A percentile compares a stretch with the other conserved stretches of the same genome.
phyloP scores from a whole-genome alignment of 2,888 invertebrate species.

The Protophormia terraenovae region DNA sequence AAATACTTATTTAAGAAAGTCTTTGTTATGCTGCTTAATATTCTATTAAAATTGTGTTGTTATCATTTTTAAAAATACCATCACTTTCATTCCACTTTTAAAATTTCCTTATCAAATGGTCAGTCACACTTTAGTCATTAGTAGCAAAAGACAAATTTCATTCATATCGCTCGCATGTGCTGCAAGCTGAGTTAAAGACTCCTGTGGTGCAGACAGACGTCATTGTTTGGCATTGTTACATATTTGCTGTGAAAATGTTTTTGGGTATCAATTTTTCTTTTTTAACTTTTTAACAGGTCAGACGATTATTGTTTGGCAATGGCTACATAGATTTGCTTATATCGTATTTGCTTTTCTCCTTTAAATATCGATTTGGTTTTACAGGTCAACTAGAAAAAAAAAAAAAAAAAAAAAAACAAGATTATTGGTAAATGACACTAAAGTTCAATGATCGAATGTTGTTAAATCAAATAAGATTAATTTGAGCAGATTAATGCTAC shows the following conservation, averaged over 20 bases:
- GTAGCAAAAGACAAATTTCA: neutral
- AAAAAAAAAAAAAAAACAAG: constrained; percentile 16
- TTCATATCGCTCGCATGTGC: neutral
- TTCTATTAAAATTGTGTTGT: neutral
- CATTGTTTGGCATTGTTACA: constrained; percentile 33
- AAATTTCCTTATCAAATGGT: neutral
- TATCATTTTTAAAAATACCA: too few species aligned
- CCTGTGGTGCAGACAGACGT: constrained; percentile 17
- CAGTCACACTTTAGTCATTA: constrained; percentile 26
- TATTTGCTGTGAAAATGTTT: constrained; percentile 14
- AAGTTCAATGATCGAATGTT: constrained; percentile 21
- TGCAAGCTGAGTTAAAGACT: neutral
- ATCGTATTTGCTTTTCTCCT: neutral
- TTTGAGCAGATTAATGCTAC: neutral
- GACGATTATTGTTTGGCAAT: constrained; percentile 12
- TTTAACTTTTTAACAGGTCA: constrained; percentile 20
- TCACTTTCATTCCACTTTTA: neutral
- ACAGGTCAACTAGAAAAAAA: constrained; percentile 42
- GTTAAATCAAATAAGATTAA: constrained; percentile 23
- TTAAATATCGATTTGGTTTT: constrained; percentile 20
- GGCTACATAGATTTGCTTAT: too few species aligned
- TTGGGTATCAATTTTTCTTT: neutral
- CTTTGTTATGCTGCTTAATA: too few species aligned
- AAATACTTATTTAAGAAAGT: too few species aligned
- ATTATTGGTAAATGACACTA: constrained; percentile 12